Evolutionary conservation across 2,888 invertebrate species (phyloP), one percentile per base, ranked within the genome.

Genomic region (Lasioglossum figueresi): DNA sequence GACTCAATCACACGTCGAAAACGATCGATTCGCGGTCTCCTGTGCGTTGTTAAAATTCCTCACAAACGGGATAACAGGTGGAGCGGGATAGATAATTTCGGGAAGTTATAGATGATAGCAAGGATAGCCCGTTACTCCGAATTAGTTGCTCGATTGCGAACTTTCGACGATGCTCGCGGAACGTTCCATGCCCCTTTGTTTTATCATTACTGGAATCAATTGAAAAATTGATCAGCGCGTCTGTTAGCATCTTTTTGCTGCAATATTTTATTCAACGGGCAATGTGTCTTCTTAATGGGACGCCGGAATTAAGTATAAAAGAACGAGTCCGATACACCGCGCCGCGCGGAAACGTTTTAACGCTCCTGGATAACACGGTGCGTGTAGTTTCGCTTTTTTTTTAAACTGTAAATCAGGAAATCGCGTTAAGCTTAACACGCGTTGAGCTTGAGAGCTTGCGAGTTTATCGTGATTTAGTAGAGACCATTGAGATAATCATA

Each of bases 1-100:
- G 68, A 81, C 80, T 80, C 80, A 84, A 80, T 89, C 83, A 84
- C 82, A 88, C 59, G 48, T 82, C 75, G 77, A 81, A 76, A 75
- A 87, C 78, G 77, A 79, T 84, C 80, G 77, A 84, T 87, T 59
- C 70, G 80, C 63, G 79, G 76, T 83, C 71, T 84, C 81, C 72
- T 82, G 80, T 80, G 82, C 81, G 45, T 56, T 66, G 80, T 72
- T 31, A 56, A 78, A 80, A 76, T 56, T 80, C 63, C 48, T 83
- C 75, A 31, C 74, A 52, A 80, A 40, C 23, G 59, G 78, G 43
- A 71, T 27, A 19, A 37, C 14, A 23, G 40, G n/a, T 12, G 8
- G 19, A 31, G 2, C 16, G 73, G 56, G 59, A 72, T 23, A 72
- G 27, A 66, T 70, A 75, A 68, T 75, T n/a, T n/a, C 12, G 56